A percentile compares a stretch with the other conserved stretches of the same genome.
Evolutionary conservation across 2,113 vertebrate species (phyloP).

Genomic region (Tautogolabrus adspersus): DNA sequence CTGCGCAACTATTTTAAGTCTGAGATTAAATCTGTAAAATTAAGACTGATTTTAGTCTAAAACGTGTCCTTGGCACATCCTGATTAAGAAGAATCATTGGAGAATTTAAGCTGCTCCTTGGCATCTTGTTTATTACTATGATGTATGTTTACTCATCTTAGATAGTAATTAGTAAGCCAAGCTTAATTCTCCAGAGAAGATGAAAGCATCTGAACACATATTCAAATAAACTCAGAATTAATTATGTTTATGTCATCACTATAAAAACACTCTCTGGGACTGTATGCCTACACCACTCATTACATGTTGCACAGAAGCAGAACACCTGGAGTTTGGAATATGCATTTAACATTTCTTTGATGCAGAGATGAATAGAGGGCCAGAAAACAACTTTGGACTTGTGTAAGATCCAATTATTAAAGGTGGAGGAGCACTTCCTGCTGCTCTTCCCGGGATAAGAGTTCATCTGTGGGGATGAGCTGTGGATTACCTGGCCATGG

Average conservation of each 20-base stretch:
- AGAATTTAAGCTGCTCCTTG: conserved; percentile 9
- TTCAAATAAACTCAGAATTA: conserved; percentile 52
- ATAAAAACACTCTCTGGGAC: conserved; percentile 25
- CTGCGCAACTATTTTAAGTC: too few species aligned
- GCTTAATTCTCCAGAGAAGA: conserved; percentile 42
- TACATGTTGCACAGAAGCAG: conserved; percentile 5
- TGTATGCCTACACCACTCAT: neutral
- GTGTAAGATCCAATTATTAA: conserved; percentile 69
- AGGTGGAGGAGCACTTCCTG: conserved; percentile 58
- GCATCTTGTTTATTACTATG: conserved; percentile 24
- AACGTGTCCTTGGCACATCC: neutral
- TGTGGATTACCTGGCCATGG: conserved; percentile 70
- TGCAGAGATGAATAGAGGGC: conserved; percentile 25
- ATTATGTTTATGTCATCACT: conserved; percentile 40
- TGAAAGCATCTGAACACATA: conserved; percentile 43
- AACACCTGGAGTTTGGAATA: neutral
- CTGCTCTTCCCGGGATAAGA: conserved; percentile 57
- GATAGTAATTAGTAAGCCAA: conserved; percentile 52
- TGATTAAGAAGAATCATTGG: neutral
- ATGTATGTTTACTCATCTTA: conserved; percentile 52
- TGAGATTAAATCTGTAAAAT: too few species aligned
- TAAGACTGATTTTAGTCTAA: too few species aligned
- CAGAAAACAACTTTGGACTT: conserved; percentile 39
- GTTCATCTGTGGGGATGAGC: conserved; percentile 67
- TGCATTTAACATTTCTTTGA: conserved; percentile 21